Conservation (phyloP, 2,113 vertebrate genomes). For the Sphyrna mokarran region DNA sequence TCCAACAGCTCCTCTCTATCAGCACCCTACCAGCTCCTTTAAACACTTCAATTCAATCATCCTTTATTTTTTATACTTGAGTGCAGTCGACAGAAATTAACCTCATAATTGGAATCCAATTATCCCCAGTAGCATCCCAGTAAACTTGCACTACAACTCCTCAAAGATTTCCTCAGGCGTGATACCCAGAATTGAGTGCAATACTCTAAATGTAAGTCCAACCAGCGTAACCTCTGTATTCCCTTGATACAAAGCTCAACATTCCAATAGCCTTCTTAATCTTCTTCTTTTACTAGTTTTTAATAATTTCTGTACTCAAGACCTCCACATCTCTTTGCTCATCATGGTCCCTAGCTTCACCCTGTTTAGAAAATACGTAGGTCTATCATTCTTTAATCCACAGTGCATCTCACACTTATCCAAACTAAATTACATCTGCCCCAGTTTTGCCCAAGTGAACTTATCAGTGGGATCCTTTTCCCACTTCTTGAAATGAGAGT, state of each 20-base stretch:
- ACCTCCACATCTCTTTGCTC: neutral
- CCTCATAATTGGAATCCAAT: neutral
- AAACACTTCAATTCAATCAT: neutral
- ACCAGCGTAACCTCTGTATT: neutral
- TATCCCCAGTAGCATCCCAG: neutral
- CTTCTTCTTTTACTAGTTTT: neutral
- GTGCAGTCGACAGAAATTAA: neutral
- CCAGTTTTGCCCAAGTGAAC: neutral
- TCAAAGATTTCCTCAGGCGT: neutral
- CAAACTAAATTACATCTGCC: neutral
- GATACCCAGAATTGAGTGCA: neutral
- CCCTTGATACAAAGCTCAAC: neutral
- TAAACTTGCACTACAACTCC: neutral
- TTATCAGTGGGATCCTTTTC: neutral
- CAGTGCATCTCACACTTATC: neutral
- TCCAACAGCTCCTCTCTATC: neutral
- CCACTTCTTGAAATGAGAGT: no score
- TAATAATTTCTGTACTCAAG: neutral
- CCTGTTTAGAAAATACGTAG: neutral
- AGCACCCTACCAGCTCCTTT: neutral
- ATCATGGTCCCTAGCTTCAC: neutral
- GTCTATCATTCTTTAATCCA: neutral
- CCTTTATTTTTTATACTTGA: neutral
- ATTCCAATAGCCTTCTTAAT: neutral
- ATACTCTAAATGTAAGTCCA: neutral